Conservation (phyloP, 2,113 vertebrate genomes). For the Oreochromis tanganicae region DNA sequence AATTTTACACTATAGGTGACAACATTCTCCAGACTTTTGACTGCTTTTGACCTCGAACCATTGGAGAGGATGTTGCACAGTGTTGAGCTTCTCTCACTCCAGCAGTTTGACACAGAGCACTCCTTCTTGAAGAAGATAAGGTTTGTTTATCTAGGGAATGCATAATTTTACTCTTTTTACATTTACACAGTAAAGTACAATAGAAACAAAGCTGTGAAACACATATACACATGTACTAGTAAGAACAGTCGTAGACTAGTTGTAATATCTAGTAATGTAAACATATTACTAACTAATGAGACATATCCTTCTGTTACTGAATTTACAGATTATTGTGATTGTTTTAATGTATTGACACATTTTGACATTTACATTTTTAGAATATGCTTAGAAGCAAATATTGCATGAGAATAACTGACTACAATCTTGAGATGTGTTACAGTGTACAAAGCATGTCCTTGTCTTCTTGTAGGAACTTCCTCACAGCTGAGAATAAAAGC, state of each 20-base stretch:
- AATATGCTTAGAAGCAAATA: not conserved
- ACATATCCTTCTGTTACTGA: not conserved
- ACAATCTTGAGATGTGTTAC: not conserved
- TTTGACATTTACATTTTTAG: not conserved
- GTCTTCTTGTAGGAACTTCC: constrained; percentile 68
- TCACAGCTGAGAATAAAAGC: constrained; percentile 37
- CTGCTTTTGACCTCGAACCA: constrained; percentile 72
- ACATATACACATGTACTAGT: not conserved
- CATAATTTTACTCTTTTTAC: not conserved
- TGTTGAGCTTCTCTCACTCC: constrained; percentile 79
- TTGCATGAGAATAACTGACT: not conserved
- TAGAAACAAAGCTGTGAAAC: not conserved
- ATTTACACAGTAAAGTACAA: not conserved
- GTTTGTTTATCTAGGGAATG: constrained; percentile 62
- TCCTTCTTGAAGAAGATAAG: constrained; percentile 87
- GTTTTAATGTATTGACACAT: not conserved
- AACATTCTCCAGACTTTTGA: constrained; percentile 93
- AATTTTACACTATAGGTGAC: constrained; percentile 76
- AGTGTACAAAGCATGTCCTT: not conserved
- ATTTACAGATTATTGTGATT: not conserved
- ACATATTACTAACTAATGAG: not conserved
- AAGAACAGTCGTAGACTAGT: not conserved
- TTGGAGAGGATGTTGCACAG: constrained; percentile 54
- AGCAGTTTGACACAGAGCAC: constrained; percentile 91
- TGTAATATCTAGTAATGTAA: not conserved